Percentiles rank a stretch among this genome's conserved stretches.
These are phyloP conservation scores for Trichoplax adhaerens DNA, from an alignment of 37 sponge, comb jelly and placozoan genomes.

Conservation along the genomic window DNA sequence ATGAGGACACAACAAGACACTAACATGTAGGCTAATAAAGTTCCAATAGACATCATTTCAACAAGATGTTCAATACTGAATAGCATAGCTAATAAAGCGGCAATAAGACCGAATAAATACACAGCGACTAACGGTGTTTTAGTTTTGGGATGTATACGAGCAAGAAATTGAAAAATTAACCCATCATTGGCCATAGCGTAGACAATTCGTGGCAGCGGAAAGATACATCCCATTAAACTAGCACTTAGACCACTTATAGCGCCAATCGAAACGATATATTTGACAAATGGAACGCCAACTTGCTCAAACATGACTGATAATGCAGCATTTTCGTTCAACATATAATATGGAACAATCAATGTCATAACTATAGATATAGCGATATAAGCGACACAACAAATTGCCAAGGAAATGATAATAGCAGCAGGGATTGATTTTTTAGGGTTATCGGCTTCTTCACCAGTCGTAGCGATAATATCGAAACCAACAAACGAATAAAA, in stretches of 20 bases:
- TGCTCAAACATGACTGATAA: conserved; percentile 12
- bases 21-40: conserved; percentile 18
- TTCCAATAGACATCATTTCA: conserved; percentile 19
- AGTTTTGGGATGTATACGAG: conserved; percentile 4
- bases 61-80: conserved; percentile 12
- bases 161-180: conserved; percentile 15
- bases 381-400: conserved; percentile 6
- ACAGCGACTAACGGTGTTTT: not conserved
- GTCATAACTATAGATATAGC: conserved; percentile 8
- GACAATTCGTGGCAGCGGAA: conserved; percentile 12
- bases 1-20: conserved; percentile 7
- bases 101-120: not conserved
- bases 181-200: conserved; percentile 16
- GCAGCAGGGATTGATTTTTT: conserved; percentile 8
- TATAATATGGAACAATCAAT: conserved; percentile 7
- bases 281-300: not conserved
- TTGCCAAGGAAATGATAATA: not conserved
- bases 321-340: conserved; percentile 9
- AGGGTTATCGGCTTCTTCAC: not conserved
- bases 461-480: not conserved
- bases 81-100: conserved; percentile 11
- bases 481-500: conserved; percentile 17
- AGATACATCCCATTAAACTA: not conserved
- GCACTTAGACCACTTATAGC: conserved; percentile 8
- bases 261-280: conserved; percentile 15